Percentiles rank a stretch among this genome's conserved stretches.
Conservation (phyloP, 2,113 vertebrate genomes). For the human region DNA sequence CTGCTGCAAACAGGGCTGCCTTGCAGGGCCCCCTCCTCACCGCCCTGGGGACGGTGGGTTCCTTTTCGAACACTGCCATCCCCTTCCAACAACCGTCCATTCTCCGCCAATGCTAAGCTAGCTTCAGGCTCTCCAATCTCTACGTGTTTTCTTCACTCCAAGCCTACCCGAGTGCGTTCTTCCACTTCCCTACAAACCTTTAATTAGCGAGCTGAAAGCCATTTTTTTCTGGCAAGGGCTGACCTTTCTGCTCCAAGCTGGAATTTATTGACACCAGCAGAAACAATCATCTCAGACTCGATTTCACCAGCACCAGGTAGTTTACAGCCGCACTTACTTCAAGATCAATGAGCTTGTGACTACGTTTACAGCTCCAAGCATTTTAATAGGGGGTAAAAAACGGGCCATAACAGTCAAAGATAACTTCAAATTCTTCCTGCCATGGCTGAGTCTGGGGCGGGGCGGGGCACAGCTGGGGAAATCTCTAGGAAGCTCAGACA, state of each 20-base stretch:
- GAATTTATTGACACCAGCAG: constrained; percentile 76
- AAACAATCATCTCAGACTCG: constrained; percentile 76
- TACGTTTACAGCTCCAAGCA: constrained; percentile 74
- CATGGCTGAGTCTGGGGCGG: not conserved
- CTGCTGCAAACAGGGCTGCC: not conserved
- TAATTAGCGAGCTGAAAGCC: constrained; percentile 78
- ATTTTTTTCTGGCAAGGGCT: constrained; percentile 67
- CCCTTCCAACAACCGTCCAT: fast-evolving
- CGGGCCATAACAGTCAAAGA: constrained; percentile 78
- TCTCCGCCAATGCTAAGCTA: fast-evolving
- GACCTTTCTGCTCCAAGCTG: constrained; percentile 75
- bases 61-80: not conserved
- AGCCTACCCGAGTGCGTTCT: not conserved
- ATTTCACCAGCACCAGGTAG: constrained; percentile 64
- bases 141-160: not conserved
- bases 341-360: constrained; percentile 80
- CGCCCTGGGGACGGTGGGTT: fast-evolving
- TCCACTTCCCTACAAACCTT: constrained; percentile 65
- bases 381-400: constrained; percentile 78
- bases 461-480: not conserved
- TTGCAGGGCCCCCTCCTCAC: too few relatives aligned
- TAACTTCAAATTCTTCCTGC: constrained; percentile 65
- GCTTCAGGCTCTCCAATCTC: fast-evolving
- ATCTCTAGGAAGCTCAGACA: not conserved
- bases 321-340: constrained; percentile 71